Percentiles rank a stretch among this genome's conserved stretches.
These are phyloP conservation scores for Chrysocyon brachyurus DNA, from an alignment of 2,797 vertebrate genomes.

Conservation along the genomic window DNA sequence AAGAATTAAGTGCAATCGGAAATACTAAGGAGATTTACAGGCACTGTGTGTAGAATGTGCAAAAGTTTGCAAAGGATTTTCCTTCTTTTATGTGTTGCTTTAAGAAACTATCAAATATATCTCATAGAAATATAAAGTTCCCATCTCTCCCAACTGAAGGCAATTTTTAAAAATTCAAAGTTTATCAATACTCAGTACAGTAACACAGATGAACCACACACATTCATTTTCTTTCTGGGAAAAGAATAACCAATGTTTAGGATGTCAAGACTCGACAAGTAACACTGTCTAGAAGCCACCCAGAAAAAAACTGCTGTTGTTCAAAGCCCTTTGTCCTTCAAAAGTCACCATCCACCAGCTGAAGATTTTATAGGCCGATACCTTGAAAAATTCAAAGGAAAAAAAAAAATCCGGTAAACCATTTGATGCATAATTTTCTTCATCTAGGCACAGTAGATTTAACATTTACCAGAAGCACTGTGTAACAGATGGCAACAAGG, in stretches of 20 bases:
- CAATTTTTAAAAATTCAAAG: constrained; percentile 81
- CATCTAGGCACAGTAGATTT: background rate
- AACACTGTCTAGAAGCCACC: constrained; percentile 81
- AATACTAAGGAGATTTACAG: constrained; percentile 84
- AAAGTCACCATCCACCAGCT: constrained; percentile 80
- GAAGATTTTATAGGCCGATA: constrained; percentile 72
- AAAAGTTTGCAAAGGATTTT: constrained; percentile 87
- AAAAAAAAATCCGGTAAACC: constrained; percentile 58
- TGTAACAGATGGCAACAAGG: background rate
- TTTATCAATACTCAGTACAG: constrained; percentile 75
- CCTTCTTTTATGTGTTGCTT: constrained; percentile 75
- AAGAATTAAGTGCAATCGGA: constrained; percentile 60
- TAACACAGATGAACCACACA: constrained; percentile 75
- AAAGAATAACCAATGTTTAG: constrained; percentile 77
- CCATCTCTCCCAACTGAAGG: constrained; percentile 83
- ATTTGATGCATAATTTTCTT: constrained; percentile 9
- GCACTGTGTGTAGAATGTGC: constrained; percentile 89
- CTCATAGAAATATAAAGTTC: constrained; percentile 90
- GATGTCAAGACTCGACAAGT: constrained; percentile 75
- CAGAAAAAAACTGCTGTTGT: constrained; percentile 78
- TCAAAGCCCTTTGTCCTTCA: constrained; percentile 86
- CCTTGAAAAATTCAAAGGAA: constrained; percentile 71
- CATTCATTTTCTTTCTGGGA: constrained; percentile 76
- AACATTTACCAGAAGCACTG: background rate
- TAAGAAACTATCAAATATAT: constrained; percentile 85